Conservation (phyloP, 2,797 vertebrate genomes). For the Intellagama lesueurii region DNA sequence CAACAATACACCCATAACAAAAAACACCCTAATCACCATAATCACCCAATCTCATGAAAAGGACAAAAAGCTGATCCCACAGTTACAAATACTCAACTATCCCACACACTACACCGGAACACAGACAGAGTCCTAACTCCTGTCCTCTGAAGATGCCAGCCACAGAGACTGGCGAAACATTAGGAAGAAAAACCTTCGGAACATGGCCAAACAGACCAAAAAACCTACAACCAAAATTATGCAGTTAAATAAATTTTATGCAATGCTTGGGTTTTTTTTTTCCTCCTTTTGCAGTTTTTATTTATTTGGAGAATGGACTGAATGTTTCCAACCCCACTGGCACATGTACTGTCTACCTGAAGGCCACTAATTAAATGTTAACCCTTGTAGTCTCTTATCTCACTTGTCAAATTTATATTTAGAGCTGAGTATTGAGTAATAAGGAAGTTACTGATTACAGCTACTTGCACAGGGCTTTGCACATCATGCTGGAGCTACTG, state of each 20-base stretch:
- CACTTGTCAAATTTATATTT: neutral
- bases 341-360: neutral
- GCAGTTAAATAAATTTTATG: conserved; percentile 9
- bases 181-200: too few species aligned
- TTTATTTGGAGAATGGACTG: too few species aligned
- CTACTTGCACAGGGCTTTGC: neutral
- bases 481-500: neutral
- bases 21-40: too few species aligned
- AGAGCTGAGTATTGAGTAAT: neutral
- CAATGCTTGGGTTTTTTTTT: conserved; percentile 13
- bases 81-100: too few species aligned
- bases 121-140: too few species aligned
- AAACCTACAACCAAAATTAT: too few species aligned
- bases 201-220: too few species aligned
- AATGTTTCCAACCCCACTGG: neutral
- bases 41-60: conserved; percentile 17
- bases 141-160: too few species aligned
- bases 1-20: too few species aligned
- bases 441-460: neutral
- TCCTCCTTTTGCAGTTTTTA: neutral
- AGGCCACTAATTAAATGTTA: neutral
- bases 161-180: too few species aligned
- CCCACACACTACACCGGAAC: too few species aligned
- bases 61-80: too few species aligned
- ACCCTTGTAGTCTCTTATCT: neutral